Conservation (phyloP, 2,797 vertebrate genomes). For the Lithobates sylvaticus region DNA sequence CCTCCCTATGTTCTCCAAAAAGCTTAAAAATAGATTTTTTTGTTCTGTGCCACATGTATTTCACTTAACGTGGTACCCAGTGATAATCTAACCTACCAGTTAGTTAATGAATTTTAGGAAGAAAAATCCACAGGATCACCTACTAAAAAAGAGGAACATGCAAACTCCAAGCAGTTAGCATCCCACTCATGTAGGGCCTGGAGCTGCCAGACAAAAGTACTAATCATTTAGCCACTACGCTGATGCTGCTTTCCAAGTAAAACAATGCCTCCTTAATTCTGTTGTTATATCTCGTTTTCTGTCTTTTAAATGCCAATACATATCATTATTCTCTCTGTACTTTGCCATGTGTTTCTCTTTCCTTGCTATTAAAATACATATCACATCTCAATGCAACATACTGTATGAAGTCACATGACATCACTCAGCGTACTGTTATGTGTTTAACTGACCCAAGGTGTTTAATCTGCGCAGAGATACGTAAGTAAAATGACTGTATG, state of each 20-base stretch:
- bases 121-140: too few species aligned
- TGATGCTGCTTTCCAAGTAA: not conserved
- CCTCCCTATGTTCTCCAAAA: too few species aligned
- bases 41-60: too few species aligned
- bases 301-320: not conserved
- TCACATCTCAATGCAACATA: conserved; percentile 1
- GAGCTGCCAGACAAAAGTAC: not conserved
- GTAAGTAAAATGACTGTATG: conserved; percentile 9
- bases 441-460: not conserved
- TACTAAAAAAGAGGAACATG: too few species aligned
- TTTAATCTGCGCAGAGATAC: conserved; percentile 11
- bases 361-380: not conserved
- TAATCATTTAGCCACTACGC: not conserved
- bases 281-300: not conserved
- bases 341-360: not conserved
- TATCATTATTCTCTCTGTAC: not conserved
- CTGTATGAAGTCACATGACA: conserved; percentile 4
- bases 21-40: too few species aligned
- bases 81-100: too few species aligned
- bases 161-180: too few species aligned
- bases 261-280: not conserved
- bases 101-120: too few species aligned
- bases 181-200: not conserved
- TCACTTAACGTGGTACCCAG: too few species aligned
- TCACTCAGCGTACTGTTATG: conserved; percentile 11